phyloP scores from a whole-genome alignment of 2,888 invertebrate species.

The Monopis laevigella region DNA sequence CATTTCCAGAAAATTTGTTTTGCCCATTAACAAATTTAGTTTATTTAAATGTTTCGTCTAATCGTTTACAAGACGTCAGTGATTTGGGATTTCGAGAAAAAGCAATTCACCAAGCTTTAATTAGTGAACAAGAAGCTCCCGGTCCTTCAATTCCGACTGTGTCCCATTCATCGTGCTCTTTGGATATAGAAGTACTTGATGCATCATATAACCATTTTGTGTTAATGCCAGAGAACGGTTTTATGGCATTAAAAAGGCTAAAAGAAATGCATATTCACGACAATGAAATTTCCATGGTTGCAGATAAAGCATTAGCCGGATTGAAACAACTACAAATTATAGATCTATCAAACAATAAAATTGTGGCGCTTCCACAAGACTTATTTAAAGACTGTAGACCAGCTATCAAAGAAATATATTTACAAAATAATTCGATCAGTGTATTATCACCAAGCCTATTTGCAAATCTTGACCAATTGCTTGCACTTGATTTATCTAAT shows the following conservation, averaged over 20 bases:
- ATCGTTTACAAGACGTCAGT: conserved; percentile 87
- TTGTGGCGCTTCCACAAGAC: conserved; percentile 86
- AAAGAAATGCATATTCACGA: conserved; percentile 84
- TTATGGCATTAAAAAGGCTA: conserved; percentile 80
- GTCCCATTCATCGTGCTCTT: conserved; percentile 71
- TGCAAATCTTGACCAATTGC: conserved; percentile 83
- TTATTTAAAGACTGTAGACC: conserved; percentile 82
- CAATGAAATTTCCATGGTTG: conserved; percentile 90
- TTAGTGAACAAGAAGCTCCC: conserved; percentile 68
- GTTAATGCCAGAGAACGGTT: conserved; percentile 82
- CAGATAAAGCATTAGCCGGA: conserved; percentile 83
- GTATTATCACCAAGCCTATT: conserved; percentile 87
- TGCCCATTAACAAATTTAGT: conserved; percentile 83
- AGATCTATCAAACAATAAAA: conserved; percentile 90
- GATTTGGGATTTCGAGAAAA: conserved; percentile 86
- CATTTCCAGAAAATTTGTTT: conserved; percentile 85
- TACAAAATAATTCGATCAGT: conserved; percentile 91
- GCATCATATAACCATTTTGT: conserved; percentile 87
- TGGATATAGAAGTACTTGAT: conserved; percentile 85
- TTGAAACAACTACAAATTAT: conserved; percentile 84
- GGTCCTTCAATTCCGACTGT: conserved; percentile 43
- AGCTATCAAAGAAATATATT: conserved; percentile 86
- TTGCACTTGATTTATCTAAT: conserved; percentile 83
- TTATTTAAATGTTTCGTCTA: conserved; percentile 85
- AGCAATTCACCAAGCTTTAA: conserved; percentile 70